Evolutionary conservation across 2,113 vertebrate species (phyloP).

Genomic region (Dicentrarchus labrax): DNA sequence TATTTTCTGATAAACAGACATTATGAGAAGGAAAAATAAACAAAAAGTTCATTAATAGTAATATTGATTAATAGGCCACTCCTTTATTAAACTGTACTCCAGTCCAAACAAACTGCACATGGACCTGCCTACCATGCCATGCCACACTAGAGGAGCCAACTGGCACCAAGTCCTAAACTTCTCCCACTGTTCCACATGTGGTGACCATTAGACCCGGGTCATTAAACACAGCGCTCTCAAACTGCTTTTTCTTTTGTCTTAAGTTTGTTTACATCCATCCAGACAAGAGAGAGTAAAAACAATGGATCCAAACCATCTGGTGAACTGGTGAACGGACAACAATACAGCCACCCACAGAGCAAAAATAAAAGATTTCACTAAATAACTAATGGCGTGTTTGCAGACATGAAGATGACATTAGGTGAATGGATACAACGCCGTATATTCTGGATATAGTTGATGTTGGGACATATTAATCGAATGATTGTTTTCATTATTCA

Average conservation of each 20-base stretch:
- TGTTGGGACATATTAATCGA: not conserved
- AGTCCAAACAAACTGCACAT: not conserved
- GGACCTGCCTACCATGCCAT: not conserved
- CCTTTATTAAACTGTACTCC: not conserved
- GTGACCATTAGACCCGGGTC: constrained; percentile 63
- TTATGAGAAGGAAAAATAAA: too few relatives aligned
- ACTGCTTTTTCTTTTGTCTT: constrained; percentile 65
- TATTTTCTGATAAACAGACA: too few relatives aligned
- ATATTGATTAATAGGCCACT: not conserved
- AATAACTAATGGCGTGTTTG: constrained; percentile 1
- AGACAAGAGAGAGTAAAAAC: constrained; percentile 51
- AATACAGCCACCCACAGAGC: constrained; percentile 35
- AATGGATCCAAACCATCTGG: constrained; percentile 66
- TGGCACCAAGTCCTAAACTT: constrained; percentile 24
- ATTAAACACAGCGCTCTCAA: constrained; percentile 62
- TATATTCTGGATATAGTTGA: not conserved
- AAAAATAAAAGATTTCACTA: constrained; percentile 42
- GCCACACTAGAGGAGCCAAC: not conserved
- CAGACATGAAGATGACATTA: not conserved
- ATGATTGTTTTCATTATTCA: too few relatives aligned
- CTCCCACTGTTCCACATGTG: constrained; percentile 58
- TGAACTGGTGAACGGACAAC: constrained; percentile 20
- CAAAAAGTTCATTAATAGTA: not conserved
- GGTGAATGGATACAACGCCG: not conserved
- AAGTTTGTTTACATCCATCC: constrained; percentile 66